These are phyloP conservation scores for chimpanzee (Pan troglodytes) DNA, from an alignment of 2,113 vertebrate species.

Conservation along the genomic window DNA sequence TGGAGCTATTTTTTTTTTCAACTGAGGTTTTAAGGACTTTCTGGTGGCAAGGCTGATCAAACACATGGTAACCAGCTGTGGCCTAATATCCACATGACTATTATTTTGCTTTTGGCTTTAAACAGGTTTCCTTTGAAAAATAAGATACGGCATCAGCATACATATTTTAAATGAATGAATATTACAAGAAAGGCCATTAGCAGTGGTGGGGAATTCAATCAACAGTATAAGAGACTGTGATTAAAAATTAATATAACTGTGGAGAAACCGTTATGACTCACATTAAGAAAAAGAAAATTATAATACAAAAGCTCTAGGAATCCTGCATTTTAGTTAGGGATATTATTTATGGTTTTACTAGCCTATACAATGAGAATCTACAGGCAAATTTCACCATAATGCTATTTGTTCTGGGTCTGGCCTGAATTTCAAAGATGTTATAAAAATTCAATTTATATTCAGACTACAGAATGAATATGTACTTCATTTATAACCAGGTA, in stretches of 20 bases:
- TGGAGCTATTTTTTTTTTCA: not conserved
- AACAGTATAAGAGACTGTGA: constrained; percentile 77
- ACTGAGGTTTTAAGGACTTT: constrained; percentile 42
- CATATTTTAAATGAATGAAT: constrained; percentile 83
- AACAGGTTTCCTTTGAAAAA: constrained; percentile 81
- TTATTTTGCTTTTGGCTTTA: constrained; percentile 77
- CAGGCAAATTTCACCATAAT: not conserved
- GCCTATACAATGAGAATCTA: not conserved
- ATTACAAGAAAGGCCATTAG: constrained; percentile 82
- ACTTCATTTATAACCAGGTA: not conserved
- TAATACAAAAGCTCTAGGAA: constrained; percentile 59
- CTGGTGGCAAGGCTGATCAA: constrained; percentile 66
- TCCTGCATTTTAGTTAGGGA: constrained; percentile 32
- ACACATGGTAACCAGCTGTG: constrained; percentile 19
- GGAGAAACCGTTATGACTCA: constrained; percentile 77
- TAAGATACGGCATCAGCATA: constrained; percentile 77
- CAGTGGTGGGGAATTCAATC: constrained; percentile 81
- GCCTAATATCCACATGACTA: constrained; percentile 66
- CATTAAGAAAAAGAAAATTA: constrained; percentile 72
- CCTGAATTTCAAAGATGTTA: constrained; percentile 14
- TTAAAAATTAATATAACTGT: constrained; percentile 86
- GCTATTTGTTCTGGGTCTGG: not conserved
- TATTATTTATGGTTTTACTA: constrained; percentile 29
- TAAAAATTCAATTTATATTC: constrained; percentile 17
- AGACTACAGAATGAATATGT: not conserved